Conservation (phyloP, 2,888 invertebrate species). For the Ramazzottius varieornatus region DNA sequence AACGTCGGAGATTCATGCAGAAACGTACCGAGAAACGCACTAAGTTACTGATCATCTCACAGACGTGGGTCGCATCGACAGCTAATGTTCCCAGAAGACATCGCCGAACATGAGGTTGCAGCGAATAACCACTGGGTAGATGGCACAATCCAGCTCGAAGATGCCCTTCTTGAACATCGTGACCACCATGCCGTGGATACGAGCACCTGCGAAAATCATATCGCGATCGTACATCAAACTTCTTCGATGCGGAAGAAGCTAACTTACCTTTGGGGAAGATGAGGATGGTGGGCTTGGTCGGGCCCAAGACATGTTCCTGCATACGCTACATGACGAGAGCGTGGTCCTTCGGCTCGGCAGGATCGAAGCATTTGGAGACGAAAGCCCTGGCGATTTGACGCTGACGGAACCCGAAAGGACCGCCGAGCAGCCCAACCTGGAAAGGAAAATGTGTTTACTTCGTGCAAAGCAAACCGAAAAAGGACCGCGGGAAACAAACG, state of each 20-base stretch:
- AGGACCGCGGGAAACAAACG: no score
- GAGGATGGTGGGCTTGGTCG: conserved; percentile 4
- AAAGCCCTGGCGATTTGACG: conserved; percentile 19
- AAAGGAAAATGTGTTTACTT: conserved; percentile 6
- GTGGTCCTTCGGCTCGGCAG: conserved; percentile 22
- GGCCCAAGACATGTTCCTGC: conserved; percentile 10
- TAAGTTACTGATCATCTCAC: conserved; percentile 22
- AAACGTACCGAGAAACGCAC: no score
- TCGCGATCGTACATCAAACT: no score
- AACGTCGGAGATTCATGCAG: no score
- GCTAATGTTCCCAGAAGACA: conserved; percentile 24
- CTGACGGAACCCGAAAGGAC: conserved; percentile 22
- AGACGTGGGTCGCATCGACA: conserved; percentile 19
- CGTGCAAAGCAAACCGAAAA: not conserved
- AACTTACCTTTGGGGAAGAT: conserved; percentile 4
- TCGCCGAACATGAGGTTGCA: conserved; percentile 25
- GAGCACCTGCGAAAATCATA: no score
- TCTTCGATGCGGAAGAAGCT: no score
- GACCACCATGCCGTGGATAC: conserved; percentile 26
- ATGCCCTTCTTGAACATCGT: conserved; percentile 28
- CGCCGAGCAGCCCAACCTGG: conserved; percentile 23
- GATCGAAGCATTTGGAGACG: conserved; percentile 24
- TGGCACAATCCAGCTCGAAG: conserved; percentile 21
- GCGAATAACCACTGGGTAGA: conserved; percentile 25
- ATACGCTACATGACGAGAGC: conserved; percentile 17